Evolutionary conservation across 2,888 invertebrate species (phyloP).

Genomic region (Tridacna crocea): DNA sequence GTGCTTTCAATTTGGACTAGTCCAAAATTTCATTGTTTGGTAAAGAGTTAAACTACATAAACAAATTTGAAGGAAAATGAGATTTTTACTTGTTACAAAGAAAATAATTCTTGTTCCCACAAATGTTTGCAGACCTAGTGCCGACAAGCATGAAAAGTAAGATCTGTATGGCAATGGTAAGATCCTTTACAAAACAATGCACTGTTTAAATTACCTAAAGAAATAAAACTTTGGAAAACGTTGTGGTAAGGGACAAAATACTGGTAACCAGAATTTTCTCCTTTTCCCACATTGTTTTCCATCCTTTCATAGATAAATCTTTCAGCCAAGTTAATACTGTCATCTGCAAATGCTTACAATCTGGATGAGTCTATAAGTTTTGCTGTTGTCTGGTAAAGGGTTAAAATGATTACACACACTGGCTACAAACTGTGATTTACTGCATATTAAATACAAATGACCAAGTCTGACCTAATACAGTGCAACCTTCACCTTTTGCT

Average conservation of each 20-base stretch:
- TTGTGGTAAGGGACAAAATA: neutral
- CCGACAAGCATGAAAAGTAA: too few species aligned
- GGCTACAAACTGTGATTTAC: neutral
- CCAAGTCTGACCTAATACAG: neutral
- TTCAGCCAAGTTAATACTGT: neutral
- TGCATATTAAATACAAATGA: constrained; percentile 12
- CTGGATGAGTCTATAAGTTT: constrained; percentile 4
- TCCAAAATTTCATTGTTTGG: too few species aligned
- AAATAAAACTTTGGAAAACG: neutral
- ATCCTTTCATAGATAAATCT: neutral
- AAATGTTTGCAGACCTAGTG: too few species aligned
- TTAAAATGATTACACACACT: neutral
- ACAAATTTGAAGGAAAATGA: too few species aligned
- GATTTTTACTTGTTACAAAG: too few species aligned
- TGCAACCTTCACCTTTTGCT: constrained; percentile 50
- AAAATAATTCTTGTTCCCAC: too few species aligned
- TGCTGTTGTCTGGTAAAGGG: neutral
- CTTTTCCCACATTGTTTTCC: constrained; percentile 1
- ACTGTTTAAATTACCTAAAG: neutral
- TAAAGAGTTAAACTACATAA: too few species aligned
- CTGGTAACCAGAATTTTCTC: neutral
- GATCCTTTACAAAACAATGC: neutral
- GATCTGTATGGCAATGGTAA: too few species aligned
- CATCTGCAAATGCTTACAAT: neutral
- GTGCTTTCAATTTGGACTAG: too few species aligned